A percentile compares a stretch with the other conserved stretches of the same genome.
Evolutionary conservation across 2,113 vertebrate genomes (phyloP).

Genomic region (Thamnophis sirtalis): DNA sequence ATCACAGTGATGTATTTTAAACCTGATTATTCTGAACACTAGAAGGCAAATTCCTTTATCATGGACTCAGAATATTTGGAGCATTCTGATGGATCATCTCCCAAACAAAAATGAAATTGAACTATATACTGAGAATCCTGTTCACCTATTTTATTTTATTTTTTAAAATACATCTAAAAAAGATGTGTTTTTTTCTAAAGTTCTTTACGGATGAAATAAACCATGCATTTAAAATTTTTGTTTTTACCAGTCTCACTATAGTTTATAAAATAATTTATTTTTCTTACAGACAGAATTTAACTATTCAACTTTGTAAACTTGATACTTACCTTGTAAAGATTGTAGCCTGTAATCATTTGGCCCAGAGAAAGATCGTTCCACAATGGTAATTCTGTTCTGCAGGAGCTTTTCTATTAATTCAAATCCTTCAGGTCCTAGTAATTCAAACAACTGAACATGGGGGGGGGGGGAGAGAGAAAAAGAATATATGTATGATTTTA

Average conservation of each 20-base stretch:
- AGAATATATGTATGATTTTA: background rate
- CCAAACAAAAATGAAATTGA: background rate
- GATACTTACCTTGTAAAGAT: constrained; percentile 75
- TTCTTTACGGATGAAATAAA: background rate
- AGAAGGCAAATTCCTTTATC: background rate
- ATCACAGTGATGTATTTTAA: background rate
- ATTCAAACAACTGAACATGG: constrained; percentile 84
- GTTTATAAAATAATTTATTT: background rate
- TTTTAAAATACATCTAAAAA: background rate
- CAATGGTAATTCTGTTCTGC: constrained; percentile 80
- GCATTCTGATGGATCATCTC: background rate
- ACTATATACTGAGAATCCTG: background rate
- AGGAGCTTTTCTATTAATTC: constrained; percentile 92
- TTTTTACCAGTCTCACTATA: background rate
- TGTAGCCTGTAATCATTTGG: constrained; percentile 73
- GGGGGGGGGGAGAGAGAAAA: constrained; percentile 20
- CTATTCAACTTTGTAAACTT: background rate
- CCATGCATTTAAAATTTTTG: background rate
- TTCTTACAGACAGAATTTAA: background rate
- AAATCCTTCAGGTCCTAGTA: constrained; percentile 90
- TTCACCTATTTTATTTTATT: background rate
- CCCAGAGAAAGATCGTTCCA: constrained; percentile 76
- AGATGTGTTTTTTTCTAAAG: background rate
- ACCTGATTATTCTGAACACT: background rate
- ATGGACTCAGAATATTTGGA: background rate